Evolutionary conservation across 1,140 invertebrate species (phyloP).

Genomic region (Dreissena polymorpha): DNA sequence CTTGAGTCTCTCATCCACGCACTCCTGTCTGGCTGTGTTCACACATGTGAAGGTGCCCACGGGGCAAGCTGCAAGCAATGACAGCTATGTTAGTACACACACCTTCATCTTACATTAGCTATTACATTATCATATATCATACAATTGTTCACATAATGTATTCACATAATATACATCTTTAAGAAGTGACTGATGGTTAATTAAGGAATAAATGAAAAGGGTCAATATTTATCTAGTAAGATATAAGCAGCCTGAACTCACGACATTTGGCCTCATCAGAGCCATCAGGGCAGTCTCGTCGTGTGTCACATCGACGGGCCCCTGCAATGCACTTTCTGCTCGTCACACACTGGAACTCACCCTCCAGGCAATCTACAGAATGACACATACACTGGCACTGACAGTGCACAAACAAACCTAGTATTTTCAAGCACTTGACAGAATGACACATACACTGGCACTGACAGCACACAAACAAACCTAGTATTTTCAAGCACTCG

Average conservation of each 20-base stretch:
- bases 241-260: conserved; percentile 39
- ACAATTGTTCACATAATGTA: too few species aligned
- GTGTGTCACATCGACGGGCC: conserved; percentile 87
- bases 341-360: conserved; percentile 93
- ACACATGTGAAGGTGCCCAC: conserved; percentile 64
- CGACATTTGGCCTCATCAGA: conserved; percentile 87
- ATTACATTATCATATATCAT: too few species aligned
- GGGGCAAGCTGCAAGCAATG: conserved; percentile 60
- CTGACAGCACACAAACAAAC: too few species aligned
- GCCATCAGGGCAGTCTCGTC: conserved; percentile 91
- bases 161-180: too few species aligned
- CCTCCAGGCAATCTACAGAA: conserved; percentile 36
- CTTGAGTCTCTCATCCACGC: conserved; percentile 56
- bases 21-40: conserved; percentile 41
- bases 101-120: too few species aligned
- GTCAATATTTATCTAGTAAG: too few species aligned
- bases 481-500: too few species aligned
- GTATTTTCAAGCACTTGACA: too few species aligned
- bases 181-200: too few species aligned
- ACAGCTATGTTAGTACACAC: too few species aligned
- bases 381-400: not conserved
- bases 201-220: too few species aligned
- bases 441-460: too few species aligned
- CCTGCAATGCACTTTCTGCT: conserved; percentile 89
- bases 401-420: not conserved